Evolutionary conservation across 1,140 invertebrate species (phyloP), one percentile per base, ranked within the genome.

Genomic region (Temnothorax nylanderi): DNA sequence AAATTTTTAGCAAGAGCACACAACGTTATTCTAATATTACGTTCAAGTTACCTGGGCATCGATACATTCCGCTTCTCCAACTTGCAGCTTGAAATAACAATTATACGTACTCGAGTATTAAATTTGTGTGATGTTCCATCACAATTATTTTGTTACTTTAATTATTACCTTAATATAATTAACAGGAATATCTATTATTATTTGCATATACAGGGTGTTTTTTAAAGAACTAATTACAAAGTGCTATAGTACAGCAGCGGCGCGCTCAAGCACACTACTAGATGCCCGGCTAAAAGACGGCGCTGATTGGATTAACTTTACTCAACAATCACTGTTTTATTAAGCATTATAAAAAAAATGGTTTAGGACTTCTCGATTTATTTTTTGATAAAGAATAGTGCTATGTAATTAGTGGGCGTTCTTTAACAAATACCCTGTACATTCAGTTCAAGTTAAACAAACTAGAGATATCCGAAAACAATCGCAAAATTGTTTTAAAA

Each of bases 11-110:
- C 26, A 21, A 76, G 56, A 62, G n/a, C 16, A 76, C 37, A 58
- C 26, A 69, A 56, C 51, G 10, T 47, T 72, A 49, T 64, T 71
- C n/a, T 75, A 34, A 77, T 32, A n/a, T 54, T 56, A 67, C 41
- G 18, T 21, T n/a, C 32, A 82, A 62, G 77, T 96, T 96, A 96
- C 96, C 96, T 96, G 96, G 92, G 96, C 96, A 95, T 97, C 96
- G 95, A 97, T 97, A 95, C 96, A 96, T 94, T 96, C 96, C 91
- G 96, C 95, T 94, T 96, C 96, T 92, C 95, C 95, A 91, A 96
- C 94, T 93, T 96, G 95, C 95, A 96, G 96, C 96, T 96, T 96
- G 96, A 94, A 96, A 96, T 91, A 91, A 93, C 91, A 93, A 91
- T 90, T 82, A 86, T 74, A 89, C 37, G 85, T 62, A 85, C 37